Base-by-base conservation (phyloP, 2,113 vertebrate species). In the Anas platyrhynchos region DNA sequence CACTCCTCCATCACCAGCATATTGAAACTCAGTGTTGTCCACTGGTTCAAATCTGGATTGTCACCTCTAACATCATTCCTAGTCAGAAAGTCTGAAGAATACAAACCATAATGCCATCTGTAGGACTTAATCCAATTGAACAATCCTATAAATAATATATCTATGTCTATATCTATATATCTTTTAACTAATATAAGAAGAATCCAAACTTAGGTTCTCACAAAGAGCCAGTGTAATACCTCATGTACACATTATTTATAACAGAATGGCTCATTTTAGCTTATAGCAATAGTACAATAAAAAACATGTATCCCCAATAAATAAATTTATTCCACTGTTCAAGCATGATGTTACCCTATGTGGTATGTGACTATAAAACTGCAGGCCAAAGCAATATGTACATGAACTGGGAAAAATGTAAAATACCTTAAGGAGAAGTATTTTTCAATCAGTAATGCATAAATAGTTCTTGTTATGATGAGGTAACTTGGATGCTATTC, bases 401-500 rank as follows among this genome's bases (percentile, higher is more conserved):
- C 9, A 8, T 13, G 31, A 89, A 66, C 3, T 38, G 13, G 0
- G 2, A 27, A 76, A 63, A 74, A 63, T 4, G 6, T 58, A 85
- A 89, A 87, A 63, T 13, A 62, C 11, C 11, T 32, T 17, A 55
- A 41, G 17, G 18, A 63, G 5, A 7, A 48, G 32, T 81, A 79
- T 90, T 93, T 96, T 87, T 32, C 31, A 52, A 55, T 54, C 54
- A 82, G 46, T n/a, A 73, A 27, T 23, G 14, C 27, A 80, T 36
- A 95, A 94, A 91, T 8, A 32, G 27, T 23, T 89, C 73, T 50
- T 82, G 44, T 88, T 91, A 61, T 11, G 41, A 93, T 56, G n/a
- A 91, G n/a, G 52, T 77, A 90, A 62, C 52, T 41, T 38, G 32
- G 92, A 74, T n/a, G 15, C 4, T 9, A 54, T 81, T 88, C 73